phyloP scores from a whole-genome alignment of 2,888 invertebrate genomes.

The Tachystola acroxantha region DNA sequence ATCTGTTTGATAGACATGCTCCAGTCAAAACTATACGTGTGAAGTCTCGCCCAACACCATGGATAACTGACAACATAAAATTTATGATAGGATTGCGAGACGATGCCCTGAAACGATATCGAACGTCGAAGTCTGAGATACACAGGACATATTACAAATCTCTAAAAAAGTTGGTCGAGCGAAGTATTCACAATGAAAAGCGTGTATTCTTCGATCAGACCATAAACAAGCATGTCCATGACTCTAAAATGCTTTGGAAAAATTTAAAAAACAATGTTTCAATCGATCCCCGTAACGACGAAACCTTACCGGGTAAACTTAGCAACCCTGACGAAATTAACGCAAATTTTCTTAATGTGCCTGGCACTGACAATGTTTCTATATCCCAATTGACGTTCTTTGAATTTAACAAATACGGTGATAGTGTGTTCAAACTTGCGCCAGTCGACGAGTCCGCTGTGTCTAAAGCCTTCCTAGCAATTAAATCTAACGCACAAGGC shows the following conservation, averaged over 20 bases:
- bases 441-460: not conserved
- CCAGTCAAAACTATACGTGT: conserved; percentile 7
- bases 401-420: not conserved
- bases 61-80: conserved; percentile 15
- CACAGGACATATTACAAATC: conserved; percentile 11
- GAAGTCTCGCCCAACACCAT: conserved; percentile 10
- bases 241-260: conserved; percentile 11
- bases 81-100: conserved; percentile 15
- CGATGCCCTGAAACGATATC: too few relatives aligned
- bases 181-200: conserved; percentile 13
- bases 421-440: not conserved
- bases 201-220: conserved; percentile 6
- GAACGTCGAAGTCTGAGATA: conserved; percentile 3
- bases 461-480: not conserved
- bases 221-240: conserved; percentile 12
- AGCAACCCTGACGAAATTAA: conserved; percentile 2
- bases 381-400: not conserved
- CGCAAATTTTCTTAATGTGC: conserved; percentile 1
- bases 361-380: not conserved
- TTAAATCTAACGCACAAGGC: not conserved
- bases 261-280: too few relatives aligned
- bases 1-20: conserved; percentile 14
- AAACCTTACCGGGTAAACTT: not conserved
- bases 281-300: not conserved
- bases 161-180: conserved; percentile 12